Evolutionary conservation across 2,888 invertebrate species (phyloP), one percentile per base, ranked within the genome.

Genomic region (Callyntrura sp.): DNA sequence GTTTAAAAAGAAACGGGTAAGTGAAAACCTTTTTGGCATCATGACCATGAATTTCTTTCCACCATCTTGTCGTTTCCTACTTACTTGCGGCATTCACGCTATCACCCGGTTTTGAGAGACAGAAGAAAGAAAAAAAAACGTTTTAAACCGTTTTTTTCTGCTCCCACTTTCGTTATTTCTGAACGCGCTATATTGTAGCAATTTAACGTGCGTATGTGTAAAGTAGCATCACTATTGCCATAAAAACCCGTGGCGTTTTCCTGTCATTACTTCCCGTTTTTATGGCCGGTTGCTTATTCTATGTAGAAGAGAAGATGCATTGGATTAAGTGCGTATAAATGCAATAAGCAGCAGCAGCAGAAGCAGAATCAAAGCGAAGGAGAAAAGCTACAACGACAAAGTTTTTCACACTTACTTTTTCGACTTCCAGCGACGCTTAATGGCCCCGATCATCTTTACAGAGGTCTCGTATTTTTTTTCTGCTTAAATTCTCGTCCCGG

Each of bases 341-440:
- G 17, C n/a, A 48, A 20, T 76, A 48, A n/a, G 45, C n/a, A 43
- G 45, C 17, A 35, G 14, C 12, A 28, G 25, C 12, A 70, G 70
- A 17, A 83, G 48, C 28, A 48, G 82, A 83, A 60, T 81, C 28
- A 79, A 79, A 79, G 28, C 25, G 0, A 43, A 55, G 12, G 17
- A 55, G 5, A 28, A 17, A 55, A 5, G 55, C 55, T 55, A 55
- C n/a, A n/a, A 65, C 48, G 88, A 85, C 43, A 73, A 20, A 73
- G 45, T 43, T 68, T 55, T 87, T 88, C 76, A 78, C 73, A 81
- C 92, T 93, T 93, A 93, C 93, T 93, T 93, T 91, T 93, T 93
- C 43, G 93, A 92, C 90, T 93, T 93, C 93, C 93, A 93, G 65
- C 93, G 93, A 78, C 93, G 90, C 79, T 92, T 92, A 83, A 93